Evolutionary conservation across 2,113 vertebrate species (phyloP), one percentile per base, ranked within the genome.

Genomic region (Scopus umbretta): DNA sequence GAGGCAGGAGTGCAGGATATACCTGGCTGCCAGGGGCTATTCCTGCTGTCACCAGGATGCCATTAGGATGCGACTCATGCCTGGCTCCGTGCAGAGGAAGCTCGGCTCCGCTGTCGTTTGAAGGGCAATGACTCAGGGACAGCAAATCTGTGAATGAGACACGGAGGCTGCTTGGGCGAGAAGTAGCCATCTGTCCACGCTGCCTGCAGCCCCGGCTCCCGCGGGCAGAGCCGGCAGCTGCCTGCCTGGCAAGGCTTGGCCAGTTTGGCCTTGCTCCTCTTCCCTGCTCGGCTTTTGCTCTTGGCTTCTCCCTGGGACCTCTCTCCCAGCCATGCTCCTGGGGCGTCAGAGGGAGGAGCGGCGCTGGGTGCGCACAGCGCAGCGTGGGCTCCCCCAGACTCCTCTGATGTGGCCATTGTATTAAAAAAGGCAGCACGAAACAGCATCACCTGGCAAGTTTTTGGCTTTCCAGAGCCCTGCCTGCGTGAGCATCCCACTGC

Each of bases 41-140:
- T 82, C 88, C 88, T 0, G 1, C 75, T 88, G 75, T 66, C 93
- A 80, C 87, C 0, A 0, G 55, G 49, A 45, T 90, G 89, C 88
- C 94, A 94, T 97, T 96, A 96, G 94, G 94, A 97, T 96, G 80
- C 94, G 5, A 14, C 88, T 96, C 97, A 86, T 94, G 94, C 88
- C 75, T 20, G 55, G 81, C 85, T 94, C 45, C 76, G 16, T n/a
- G 3, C 78, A 36, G 90, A 88, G 79, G n/a, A 59, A 55, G 87
- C 92, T 88, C 13, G 1, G 71, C 90, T 84, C 74, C 0, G 22
- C 95, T 92, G 95, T 88, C 82, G 43, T 96, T 95, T 96, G 96
- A 97, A 97, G 97, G 95, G 96, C 94, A 97, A 61, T 96, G 94
- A 96, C 94, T 97, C 94, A 96, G 95, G 95, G 96, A 96, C 87